Evolutionary conservation across 2,113 vertebrate genomes (phyloP).

Genomic region (Uropsilus gracilis): DNA sequence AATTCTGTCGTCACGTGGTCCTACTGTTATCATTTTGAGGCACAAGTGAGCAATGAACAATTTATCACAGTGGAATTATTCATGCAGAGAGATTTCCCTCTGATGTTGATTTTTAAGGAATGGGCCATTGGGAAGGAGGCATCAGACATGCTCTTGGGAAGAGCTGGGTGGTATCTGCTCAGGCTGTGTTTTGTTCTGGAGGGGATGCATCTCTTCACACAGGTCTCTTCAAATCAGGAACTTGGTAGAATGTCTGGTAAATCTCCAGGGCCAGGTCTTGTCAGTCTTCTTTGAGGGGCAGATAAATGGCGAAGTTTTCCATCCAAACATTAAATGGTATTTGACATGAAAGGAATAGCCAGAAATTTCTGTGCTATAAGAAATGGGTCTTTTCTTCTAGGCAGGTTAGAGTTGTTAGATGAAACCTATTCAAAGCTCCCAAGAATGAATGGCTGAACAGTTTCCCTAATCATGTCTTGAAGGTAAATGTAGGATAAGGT

Average conservation of each 20-base stretch:
- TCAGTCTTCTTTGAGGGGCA: not conserved
- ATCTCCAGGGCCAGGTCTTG: not conserved
- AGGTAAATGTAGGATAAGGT: not conserved
- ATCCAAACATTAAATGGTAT: not conserved
- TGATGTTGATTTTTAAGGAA: accelerated
- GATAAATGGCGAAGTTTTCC: not conserved
- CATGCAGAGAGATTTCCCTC: not conserved
- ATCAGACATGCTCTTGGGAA: accelerated
- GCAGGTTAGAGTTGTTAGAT: not conserved
- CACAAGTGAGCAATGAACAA: not conserved
- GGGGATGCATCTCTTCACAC: not conserved
- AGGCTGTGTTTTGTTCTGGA: accelerated
- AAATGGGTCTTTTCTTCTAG: not conserved
- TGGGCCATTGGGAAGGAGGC: not conserved
- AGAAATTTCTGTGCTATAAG: not conserved
- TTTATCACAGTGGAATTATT: not conserved
- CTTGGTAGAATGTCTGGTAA: not conserved
- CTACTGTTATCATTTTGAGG: not conserved
- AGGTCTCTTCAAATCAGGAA: not conserved
- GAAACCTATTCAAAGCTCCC: not conserved
- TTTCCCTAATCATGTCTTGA: not conserved
- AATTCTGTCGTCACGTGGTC: not conserved
- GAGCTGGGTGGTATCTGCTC: not conserved
- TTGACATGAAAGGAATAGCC: not conserved
- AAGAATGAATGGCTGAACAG: not conserved